Conservation (phyloP, 2,113 vertebrate genomes). For the Speoplatyrhinus poulsoni region DNA sequence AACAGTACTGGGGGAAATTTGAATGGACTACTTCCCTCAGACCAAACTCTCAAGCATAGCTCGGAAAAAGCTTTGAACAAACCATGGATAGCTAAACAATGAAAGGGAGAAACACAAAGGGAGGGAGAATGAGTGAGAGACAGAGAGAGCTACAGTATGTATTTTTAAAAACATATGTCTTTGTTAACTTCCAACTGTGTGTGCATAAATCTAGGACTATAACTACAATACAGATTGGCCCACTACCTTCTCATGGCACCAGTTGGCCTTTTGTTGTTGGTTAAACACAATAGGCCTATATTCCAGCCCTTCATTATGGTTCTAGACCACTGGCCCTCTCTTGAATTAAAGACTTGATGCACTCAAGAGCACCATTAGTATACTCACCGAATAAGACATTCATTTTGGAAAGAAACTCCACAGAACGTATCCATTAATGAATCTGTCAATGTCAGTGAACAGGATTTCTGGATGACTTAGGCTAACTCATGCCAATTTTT, state of each 20-base stretch:
- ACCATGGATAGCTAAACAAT: conserved; percentile 63
- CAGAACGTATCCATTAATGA: too few species aligned
- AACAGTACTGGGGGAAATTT: not conserved
- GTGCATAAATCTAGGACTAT: not conserved
- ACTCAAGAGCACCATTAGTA: not conserved
- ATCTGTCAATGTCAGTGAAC: too few species aligned
- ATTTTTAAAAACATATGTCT: conserved; percentile 48
- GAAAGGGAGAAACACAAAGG: conserved; percentile 16
- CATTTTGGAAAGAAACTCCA: too few species aligned
- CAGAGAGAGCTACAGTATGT: not conserved
- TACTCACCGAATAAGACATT: not conserved
- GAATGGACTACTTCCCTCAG: conserved; percentile 20
- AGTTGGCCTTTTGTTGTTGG: conserved; percentile 56
- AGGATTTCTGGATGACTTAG: too few species aligned
- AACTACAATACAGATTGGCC: conserved; percentile 41
- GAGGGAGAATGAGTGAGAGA: not conserved
- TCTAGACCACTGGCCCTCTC: conserved; percentile 16
- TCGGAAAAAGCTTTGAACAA: conserved; percentile 44
- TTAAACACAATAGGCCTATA: conserved; percentile 47
- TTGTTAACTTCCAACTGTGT: not conserved
- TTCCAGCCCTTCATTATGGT: conserved; percentile 20
- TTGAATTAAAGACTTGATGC: conserved; percentile 22
- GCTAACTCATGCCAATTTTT: too few species aligned
- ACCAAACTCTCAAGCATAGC: not conserved
- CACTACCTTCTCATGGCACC: conserved; percentile 48